Base-by-base conservation (phyloP, 2,797 vertebrate genomes). In the Fistularia commersonii region DNA sequence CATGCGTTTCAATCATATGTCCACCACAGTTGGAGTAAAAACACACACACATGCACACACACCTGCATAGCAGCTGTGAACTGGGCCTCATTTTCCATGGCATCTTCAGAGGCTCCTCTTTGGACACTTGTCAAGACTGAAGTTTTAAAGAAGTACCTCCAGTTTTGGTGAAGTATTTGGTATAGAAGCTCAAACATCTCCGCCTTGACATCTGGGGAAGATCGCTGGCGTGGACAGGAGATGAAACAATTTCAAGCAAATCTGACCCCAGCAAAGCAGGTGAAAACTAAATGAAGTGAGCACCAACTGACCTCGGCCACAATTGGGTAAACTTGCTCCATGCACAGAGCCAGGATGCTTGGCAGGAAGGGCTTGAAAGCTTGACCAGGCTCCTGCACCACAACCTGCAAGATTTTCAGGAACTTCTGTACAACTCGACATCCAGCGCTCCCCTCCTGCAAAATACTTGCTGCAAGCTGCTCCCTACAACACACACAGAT, bases 311-410 rank as follows among this genome's bases (percentile, higher is more conserved):
- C 97, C 94, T 98, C 96, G 0, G 97, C 93, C 33, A 98, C 91
- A 48, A 98, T 93, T 8, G 97, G 97, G 60, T 98, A 99, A 59
- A 99, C 93, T 86, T 99, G 97, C 81, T 98, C 96, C 95, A 99
- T 94, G 89, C 95, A 97, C 62, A 99, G 89, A 1, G 94, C 87
- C 61, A 99, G 93, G 87, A 99, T 97, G 64, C 87, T 99, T 60
- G 97, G 96, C 11, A 99, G 89, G 73, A 99, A 95, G 35, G 97
- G 95, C 72, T 95, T 99, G 87, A 99, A 99, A 12, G 93, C 94
- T 73, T 98, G 96, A 61, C 96, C 96, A 0, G 97, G 97, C 54
- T 99, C 97, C 77, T 99, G 97, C 36, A 98, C 97, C 77, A 99
- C 97, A 84, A 99, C 94, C 69, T 99, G 93, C 38, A 92, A 69